Conservation (phyloP, 1,140 invertebrate species). For the Limonius californicus region DNA sequence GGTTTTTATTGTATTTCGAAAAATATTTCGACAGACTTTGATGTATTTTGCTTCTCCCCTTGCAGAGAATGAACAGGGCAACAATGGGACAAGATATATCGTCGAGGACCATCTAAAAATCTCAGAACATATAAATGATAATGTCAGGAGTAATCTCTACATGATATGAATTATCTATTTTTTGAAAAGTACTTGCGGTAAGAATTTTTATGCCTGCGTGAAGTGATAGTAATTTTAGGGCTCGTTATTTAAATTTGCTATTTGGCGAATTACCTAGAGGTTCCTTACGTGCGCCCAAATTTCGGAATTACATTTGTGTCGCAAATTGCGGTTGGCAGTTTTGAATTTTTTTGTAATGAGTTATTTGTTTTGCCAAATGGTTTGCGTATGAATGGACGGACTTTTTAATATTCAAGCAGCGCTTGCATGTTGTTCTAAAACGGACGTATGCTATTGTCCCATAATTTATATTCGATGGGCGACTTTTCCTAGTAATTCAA, state of each 20-base stretch:
- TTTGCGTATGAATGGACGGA: constrained; percentile 7
- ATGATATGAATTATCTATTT: constrained; percentile 4
- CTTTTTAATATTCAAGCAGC: constrained; percentile 6
- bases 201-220: background rate
- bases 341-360: constrained; percentile 1
- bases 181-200: background rate
- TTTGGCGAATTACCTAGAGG: no score
- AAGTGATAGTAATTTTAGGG: no score
- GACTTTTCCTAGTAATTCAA: constrained; percentile 15
- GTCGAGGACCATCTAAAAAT: constrained; percentile 4
- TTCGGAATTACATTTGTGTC: no score
- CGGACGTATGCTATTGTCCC: constrained; percentile 11
- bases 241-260: no score
- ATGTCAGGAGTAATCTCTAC: background rate
- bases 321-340: background rate
- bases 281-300: no score
- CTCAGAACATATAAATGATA: constrained; percentile 10
- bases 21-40: no score
- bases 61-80: constrained; percentile 4
- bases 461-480: constrained; percentile 12
- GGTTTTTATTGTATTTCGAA: no score
- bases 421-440: constrained; percentile 9
- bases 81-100: constrained; percentile 7
- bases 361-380: constrained; percentile 5
- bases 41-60: background rate